phyloP scores from a whole-genome alignment of 2,113 vertebrate genomes.

The Balaenoptera acutorostrata region DNA sequence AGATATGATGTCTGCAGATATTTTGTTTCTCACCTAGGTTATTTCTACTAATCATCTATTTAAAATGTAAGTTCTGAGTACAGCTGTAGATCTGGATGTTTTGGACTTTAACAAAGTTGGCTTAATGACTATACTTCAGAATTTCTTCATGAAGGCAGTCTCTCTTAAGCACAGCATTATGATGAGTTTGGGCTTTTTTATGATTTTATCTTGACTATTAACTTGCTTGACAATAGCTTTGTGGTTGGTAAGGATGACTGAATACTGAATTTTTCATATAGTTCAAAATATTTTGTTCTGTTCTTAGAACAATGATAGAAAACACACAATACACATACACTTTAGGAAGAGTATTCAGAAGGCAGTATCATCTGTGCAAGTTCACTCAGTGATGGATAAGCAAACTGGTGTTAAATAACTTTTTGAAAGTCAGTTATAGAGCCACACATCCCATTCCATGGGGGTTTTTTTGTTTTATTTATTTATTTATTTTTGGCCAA shows the following conservation, averaged over 20 bases:
- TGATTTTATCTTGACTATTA: background rate
- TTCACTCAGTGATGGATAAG: background rate
- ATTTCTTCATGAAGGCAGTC: background rate
- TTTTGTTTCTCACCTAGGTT: background rate
- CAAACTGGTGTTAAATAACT: background rate
- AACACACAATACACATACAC: background rate
- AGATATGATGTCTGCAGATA: background rate
- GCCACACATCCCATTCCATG: background rate
- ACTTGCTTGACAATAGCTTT: background rate
- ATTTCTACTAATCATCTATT: background rate
- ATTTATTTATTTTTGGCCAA: too few relatives aligned
- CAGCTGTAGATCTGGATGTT: background rate
- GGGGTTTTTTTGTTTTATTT: too few relatives aligned
- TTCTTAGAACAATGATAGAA: conserved; percentile 1
- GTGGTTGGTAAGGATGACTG: background rate
- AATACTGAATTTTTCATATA: background rate
- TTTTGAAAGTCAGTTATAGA: background rate
- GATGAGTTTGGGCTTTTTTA: background rate
- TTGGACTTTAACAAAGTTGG: background rate
- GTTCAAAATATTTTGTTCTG: conserved; percentile 15
- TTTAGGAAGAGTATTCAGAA: background rate
- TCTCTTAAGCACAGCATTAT: background rate
- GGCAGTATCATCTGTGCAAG: background rate
- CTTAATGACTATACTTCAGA: background rate
- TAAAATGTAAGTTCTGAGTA: background rate